phyloP scores from a whole-genome alignment of 2,888 invertebrate genomes.

The Bombyx huttoni region DNA sequence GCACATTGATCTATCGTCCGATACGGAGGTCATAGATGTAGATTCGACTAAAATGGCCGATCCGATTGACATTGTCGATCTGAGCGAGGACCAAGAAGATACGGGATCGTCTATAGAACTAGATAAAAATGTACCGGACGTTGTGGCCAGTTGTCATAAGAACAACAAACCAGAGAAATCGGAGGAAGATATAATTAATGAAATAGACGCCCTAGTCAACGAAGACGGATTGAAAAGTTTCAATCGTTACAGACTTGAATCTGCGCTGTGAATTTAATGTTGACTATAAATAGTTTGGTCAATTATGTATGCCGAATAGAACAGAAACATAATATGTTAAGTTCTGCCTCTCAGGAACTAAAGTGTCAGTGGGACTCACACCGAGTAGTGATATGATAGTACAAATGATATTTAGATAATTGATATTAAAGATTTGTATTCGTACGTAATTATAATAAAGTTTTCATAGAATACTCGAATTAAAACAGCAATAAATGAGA shows the following conservation, averaged over 20 bases:
- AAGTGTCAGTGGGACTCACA: no score
- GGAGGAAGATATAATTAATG: constrained; percentile 30
- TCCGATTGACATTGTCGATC: constrained; percentile 45
- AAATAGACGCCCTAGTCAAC: constrained; percentile 38
- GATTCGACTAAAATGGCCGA: constrained; percentile 32
- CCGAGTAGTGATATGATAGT: no score
- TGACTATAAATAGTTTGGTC: no score
- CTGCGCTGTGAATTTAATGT: no score
- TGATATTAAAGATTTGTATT: no score
- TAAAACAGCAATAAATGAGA: no score
- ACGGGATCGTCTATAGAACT: constrained; percentile 32
- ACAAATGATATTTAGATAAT: no score
- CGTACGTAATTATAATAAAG: no score
- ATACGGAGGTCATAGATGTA: constrained; percentile 44
- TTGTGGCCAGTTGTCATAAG: constrained; percentile 55
- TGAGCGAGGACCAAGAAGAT: constrained; percentile 48
- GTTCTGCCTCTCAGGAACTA: no score
- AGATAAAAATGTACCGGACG: constrained; percentile 52
- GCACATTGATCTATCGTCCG: constrained; percentile 26
- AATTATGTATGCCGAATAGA: no score
- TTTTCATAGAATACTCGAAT: no score
- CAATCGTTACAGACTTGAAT: not conserved
- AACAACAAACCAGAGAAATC: constrained; percentile 21
- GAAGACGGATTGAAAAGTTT: constrained; percentile 33
- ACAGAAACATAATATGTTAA: no score